Base-by-base conservation (phyloP, 2,797 vertebrate species). In the Fistularia commersonii region DNA sequence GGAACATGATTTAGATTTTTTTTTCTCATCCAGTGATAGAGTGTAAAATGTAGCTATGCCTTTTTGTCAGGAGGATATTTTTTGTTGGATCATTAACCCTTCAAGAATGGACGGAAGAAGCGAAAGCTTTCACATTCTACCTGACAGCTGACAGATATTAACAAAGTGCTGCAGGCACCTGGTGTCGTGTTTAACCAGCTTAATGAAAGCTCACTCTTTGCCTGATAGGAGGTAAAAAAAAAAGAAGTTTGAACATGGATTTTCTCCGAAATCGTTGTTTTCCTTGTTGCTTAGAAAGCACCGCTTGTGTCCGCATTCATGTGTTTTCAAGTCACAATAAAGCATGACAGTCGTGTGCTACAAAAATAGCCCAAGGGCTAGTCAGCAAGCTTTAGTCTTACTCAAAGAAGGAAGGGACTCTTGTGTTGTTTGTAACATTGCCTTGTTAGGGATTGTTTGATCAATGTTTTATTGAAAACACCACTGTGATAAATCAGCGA, bases 101-200 rank as follows among this genome's bases (percentile, higher is more conserved):
- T n/a, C n/a, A n/a, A n/a, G n/a, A n/a, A n/a, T n/a, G n/a, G n/a
- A n/a, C n/a, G n/a, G n/a, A n/a, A n/a, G n/a, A n/a, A n/a, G n/a
- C n/a, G n/a, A n/a, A n/a, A n/a, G n/a, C n/a, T n/a, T n/a, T n/a
- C n/a, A n/a, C n/a, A n/a, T n/a, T n/a, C n/a, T n/a, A n/a, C 45
- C 31, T 51, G 46, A 35, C 34, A 6, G 42, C 64, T 83, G 79
- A 79, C 69, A 76, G 66, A 74, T 72, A 56, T 72, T 64, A 69
- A 45, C 36, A 14, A 15, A 43, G 51, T 54, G 57, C 72, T 76
- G 61, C 51, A 71, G 63, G 33, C 54, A 45, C 65, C 65, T 54
- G 45, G 50, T 49, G 47, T 72, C 48, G 48, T 15, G 13, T 61
- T 72, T 54, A 79, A 79, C 69, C 74, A 47, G 64, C 68, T n/a